Evolutionary conservation across 1,140 invertebrate genomes (phyloP).

Genomic region (Glomeris maerens): DNA sequence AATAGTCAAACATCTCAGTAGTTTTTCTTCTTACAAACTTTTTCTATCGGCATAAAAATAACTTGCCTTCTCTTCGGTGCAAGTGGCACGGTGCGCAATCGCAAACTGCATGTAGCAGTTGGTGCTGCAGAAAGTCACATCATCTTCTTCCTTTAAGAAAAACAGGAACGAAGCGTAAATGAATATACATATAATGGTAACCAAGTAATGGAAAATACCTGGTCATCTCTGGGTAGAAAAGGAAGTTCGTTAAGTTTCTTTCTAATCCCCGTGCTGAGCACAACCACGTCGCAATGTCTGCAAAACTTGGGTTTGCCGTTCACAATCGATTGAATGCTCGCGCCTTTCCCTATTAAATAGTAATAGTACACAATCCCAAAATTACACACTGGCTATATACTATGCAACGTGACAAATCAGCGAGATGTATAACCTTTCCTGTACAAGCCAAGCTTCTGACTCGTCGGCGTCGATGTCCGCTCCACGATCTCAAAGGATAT

Average conservation of each 20-base stretch:
- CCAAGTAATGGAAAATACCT: slow-evolving; percentile 23
- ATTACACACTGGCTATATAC: too few relatives aligned
- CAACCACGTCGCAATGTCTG: slow-evolving; percentile 76
- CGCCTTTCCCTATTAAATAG: slow-evolving; percentile 26
- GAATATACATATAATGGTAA: slow-evolving; percentile 2
- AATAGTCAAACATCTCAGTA: not conserved
- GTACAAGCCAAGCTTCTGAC: slow-evolving; percentile 63
- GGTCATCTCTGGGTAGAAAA: slow-evolving; percentile 30
- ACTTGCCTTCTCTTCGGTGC: slow-evolving; percentile 6
- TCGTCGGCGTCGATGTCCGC: slow-evolving; percentile 56
- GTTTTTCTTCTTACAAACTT: too few relatives aligned
- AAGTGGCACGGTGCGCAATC: slow-evolving; percentile 38
- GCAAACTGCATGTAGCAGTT: slow-evolving; percentile 71
- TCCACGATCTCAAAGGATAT: slow-evolving; percentile 72
- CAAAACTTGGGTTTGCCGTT: slow-evolving; percentile 77
- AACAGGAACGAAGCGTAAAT: not conserved
- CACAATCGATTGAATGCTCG: slow-evolving; percentile 73
- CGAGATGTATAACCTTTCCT: slow-evolving; percentile 37
- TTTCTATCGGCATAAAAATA: not conserved
- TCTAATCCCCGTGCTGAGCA: slow-evolving; percentile 53
- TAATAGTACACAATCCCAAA: not conserved
- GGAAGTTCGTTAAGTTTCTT: slow-evolving; percentile 67
- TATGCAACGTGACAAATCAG: slow-evolving; percentile 33
- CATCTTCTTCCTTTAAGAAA: slow-evolving; percentile 26
- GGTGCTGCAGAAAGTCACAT: slow-evolving; percentile 56